phyloP scores from a whole-genome alignment of 2,888 invertebrate genomes.

The Trypoxylon attenuatum region DNA sequence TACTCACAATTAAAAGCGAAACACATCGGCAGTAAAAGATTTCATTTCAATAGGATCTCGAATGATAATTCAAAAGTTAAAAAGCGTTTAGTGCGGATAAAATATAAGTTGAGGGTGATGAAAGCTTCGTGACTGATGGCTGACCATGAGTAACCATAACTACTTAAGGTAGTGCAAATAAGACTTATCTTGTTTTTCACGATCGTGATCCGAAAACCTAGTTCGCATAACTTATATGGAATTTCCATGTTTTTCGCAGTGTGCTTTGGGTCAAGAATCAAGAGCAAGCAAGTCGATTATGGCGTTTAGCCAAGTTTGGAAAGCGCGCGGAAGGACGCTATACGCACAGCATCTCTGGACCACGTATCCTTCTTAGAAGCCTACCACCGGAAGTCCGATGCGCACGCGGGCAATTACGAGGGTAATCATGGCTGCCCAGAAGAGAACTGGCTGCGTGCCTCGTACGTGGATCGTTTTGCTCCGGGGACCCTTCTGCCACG shows the following conservation, averaged over 20 bases:
- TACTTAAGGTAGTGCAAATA: no score
- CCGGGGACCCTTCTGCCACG: constrained; percentile 44
- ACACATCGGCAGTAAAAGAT: no score
- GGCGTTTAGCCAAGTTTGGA: constrained; percentile 1
- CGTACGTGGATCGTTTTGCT: constrained; percentile 45
- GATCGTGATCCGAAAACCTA: not conserved
- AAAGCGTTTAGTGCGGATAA: no score
- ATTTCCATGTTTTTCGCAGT: not conserved
- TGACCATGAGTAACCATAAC: no score
- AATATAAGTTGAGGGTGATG: no score
- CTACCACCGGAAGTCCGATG: constrained; percentile 43
- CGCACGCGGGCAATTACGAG: constrained; percentile 43
- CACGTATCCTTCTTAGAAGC: constrained; percentile 26
- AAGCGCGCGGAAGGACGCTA: constrained; percentile 25
- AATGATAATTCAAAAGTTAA: no score
- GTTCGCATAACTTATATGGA: not conserved
- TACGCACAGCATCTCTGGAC: constrained; percentile 27
- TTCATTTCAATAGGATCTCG: no score
- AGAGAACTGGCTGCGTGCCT: constrained; percentile 39
- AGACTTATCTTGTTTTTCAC: not conserved
- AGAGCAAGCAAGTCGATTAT: not conserved
- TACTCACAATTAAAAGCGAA: no score
- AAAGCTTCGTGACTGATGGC: no score
- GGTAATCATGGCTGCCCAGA: constrained; percentile 43
- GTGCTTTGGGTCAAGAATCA: not conserved